Percentiles rank a stretch among this genome's conserved stretches.
Conservation (phyloP, 2,113 vertebrate species). For the Todiramphus saurophagus region DNA sequence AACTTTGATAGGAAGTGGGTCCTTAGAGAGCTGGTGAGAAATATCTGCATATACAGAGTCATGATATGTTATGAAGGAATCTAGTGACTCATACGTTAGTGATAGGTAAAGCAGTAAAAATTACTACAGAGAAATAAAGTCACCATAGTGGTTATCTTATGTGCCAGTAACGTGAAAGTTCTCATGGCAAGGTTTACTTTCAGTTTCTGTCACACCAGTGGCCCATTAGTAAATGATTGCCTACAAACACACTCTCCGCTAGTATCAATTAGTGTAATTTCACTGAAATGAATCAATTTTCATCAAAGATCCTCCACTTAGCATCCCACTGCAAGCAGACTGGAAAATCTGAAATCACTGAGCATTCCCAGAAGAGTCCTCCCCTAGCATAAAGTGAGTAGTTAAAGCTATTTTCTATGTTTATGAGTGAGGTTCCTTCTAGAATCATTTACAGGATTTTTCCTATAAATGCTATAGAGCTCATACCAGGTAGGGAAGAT, state of each 20-base stretch:
- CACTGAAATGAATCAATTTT: neutral
- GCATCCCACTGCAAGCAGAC: neutral
- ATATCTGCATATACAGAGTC: constrained; percentile 23
- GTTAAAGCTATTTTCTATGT: neutral
- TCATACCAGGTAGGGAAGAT: neutral
- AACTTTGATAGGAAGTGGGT: constrained; percentile 34
- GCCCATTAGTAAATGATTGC: neutral
- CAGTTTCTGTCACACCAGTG: neutral
- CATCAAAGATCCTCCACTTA: neutral
- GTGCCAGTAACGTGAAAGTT: neutral
- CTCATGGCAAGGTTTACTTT: neutral
- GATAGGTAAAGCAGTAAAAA: neutral
- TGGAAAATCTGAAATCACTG: neutral
- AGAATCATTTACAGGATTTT: neutral
- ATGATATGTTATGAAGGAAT: neutral
- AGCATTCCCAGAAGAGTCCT: neutral
- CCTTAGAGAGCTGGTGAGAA: constrained; percentile 20
- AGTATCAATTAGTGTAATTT: neutral
- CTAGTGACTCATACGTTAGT: neutral
- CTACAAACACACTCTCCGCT: neutral
- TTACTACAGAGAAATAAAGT: neutral
- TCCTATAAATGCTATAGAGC: neutral
- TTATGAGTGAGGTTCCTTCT: neutral
- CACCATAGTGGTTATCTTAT: neutral
- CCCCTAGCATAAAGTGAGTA: neutral